Conservation (phyloP, 1,140 invertebrate species). For the Drosophila pruinosa region DNA sequence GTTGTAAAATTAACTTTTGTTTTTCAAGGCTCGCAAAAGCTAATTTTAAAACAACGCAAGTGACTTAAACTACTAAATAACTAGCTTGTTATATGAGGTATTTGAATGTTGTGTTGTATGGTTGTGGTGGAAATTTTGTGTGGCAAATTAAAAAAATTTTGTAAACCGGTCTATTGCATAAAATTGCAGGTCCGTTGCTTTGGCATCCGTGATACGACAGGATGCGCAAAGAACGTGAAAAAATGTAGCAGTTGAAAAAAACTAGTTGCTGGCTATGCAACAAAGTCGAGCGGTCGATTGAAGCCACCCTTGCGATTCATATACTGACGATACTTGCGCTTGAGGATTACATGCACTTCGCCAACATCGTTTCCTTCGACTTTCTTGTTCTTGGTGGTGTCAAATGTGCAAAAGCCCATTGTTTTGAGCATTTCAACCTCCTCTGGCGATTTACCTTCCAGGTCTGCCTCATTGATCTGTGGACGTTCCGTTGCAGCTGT, state of each 20-base stretch:
- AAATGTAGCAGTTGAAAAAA: constrained; percentile 60
- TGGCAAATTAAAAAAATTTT: constrained; percentile 69
- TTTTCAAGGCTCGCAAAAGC: constrained; percentile 40
- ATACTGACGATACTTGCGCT: constrained; percentile 98
- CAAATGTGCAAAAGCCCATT: constrained; percentile 98
- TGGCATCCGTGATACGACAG: constrained; percentile 18
- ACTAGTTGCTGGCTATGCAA: constrained; percentile 86
- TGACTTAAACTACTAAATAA: constrained; percentile 75
- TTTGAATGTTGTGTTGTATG: constrained; percentile 38
- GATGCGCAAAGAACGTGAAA: constrained; percentile 54
- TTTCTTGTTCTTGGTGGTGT: constrained; percentile 97
- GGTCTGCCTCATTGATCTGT: constrained; percentile 80
- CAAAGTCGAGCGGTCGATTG: constrained; percentile 98
- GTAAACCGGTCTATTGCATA: constrained; percentile 83
- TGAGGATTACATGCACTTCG: constrained; percentile 96
- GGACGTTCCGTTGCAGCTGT: constrained; percentile 65
- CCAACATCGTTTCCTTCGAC: constrained; percentile 96
- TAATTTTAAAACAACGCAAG: constrained; percentile 66
- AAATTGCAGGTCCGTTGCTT: constrained; percentile 79
- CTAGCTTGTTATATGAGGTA: constrained; percentile 65
- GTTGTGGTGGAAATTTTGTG: constrained; percentile 76
- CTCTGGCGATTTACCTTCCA: constrained; percentile 91
- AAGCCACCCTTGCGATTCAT: constrained; percentile 99
- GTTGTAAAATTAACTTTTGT: constrained; percentile 69
- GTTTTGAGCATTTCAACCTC: constrained; percentile 98